phyloP scores from a whole-genome alignment of 2,797 vertebrate species.

The Pangasius krempfi region DNA sequence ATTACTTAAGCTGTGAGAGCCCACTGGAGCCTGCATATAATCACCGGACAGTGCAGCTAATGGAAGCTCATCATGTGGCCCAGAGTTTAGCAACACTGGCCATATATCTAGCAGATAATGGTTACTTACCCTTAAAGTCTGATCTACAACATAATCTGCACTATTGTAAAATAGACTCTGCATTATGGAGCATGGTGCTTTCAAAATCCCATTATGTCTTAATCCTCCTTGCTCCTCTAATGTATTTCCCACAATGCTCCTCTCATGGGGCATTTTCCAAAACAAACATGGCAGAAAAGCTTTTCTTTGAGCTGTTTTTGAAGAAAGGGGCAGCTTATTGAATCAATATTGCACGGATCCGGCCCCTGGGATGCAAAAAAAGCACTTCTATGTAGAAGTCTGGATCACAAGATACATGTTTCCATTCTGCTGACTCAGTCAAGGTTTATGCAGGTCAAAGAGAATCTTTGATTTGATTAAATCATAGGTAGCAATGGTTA shows the following conservation, averaged over 20 bases:
- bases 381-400: slow-evolving; percentile 59
- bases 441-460: slow-evolving; percentile 60
- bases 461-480: slow-evolving; percentile 26
- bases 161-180: slow-evolving; percentile 81
- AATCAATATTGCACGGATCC: slow-evolving; percentile 72
- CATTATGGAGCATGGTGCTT: slow-evolving; percentile 81
- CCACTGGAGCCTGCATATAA: slow-evolving; percentile 74
- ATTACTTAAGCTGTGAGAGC: slow-evolving; percentile 73
- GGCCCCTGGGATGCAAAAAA: slow-evolving; percentile 68
- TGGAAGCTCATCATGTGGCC: slow-evolving; percentile 77
- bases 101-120: slow-evolving; percentile 79
- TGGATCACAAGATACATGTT: slow-evolving; percentile 59
- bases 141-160: slow-evolving; percentile 84
- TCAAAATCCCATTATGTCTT: slow-evolving; percentile 84
- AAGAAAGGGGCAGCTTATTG: slow-evolving; percentile 70
- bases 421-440: slow-evolving; percentile 68
- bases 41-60: slow-evolving; percentile 76
- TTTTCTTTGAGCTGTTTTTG: slow-evolving; percentile 79
- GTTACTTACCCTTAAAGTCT: slow-evolving; percentile 82
- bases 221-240: slow-evolving; percentile 81
- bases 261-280: slow-evolving; percentile 69
- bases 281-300: slow-evolving; percentile 78
- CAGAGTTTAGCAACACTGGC: slow-evolving; percentile 76
- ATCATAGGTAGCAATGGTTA: slow-evolving; percentile 19
- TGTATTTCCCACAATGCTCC: slow-evolving; percentile 79